Conservation (phyloP, 2,113 vertebrate species). For the Centropristis striata region DNA sequence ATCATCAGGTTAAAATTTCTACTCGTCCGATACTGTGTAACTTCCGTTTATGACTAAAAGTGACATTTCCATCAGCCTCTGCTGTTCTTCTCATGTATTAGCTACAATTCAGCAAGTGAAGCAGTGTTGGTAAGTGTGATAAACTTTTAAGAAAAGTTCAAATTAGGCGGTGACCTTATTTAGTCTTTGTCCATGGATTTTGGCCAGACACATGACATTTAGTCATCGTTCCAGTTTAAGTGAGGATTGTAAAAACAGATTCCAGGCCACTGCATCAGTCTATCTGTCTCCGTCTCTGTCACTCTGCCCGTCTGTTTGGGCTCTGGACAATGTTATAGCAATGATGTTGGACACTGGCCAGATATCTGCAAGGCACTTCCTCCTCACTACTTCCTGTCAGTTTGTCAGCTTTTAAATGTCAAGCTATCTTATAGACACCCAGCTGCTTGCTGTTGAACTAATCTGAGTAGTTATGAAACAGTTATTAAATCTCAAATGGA, state of each 20-base stretch:
- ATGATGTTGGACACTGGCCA: slow-evolving; percentile 54
- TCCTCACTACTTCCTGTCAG: slow-evolving; percentile 59
- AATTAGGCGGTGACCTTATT: not conserved
- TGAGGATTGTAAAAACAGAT: slow-evolving; percentile 24
- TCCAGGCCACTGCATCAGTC: not conserved
- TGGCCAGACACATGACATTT: not conserved
- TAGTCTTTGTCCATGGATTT: not conserved
- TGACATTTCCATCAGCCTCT: not conserved
- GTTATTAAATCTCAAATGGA: not conserved
- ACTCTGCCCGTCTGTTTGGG: slow-evolving; percentile 5
- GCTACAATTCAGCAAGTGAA: not conserved
- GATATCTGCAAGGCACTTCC: slow-evolving; percentile 46
- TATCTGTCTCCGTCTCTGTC: slow-evolving; percentile 3
- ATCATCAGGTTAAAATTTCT: not conserved
- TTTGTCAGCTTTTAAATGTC: not conserved
- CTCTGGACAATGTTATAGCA: slow-evolving; percentile 76
- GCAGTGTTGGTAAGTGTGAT: not conserved
- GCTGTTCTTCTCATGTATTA: too few relatives aligned
- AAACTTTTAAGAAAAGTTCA: not conserved
- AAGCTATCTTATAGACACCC: not conserved
- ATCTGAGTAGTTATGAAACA: not conserved
- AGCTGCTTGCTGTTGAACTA: not conserved
- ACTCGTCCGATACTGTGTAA: not conserved
- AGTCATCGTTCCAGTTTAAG: slow-evolving; percentile 12
- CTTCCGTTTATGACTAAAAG: not conserved